Evolutionary conservation across 2,888 invertebrate species (phyloP).

Genomic region (Pandemis cinnamomeana): DNA sequence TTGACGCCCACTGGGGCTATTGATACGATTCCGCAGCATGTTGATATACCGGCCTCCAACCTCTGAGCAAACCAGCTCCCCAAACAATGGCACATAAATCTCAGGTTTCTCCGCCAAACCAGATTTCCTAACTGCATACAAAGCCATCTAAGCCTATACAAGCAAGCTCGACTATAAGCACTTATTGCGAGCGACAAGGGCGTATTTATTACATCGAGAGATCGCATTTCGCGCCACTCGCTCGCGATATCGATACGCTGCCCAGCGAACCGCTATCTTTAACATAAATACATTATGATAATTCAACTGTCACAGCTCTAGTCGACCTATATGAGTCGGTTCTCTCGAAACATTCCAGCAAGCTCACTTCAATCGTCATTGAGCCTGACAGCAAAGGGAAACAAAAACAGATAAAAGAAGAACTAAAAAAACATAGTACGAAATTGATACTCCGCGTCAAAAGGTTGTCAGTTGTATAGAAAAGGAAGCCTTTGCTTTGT

Average conservation of each 20-base stretch:
- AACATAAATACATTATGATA: slow-evolving; percentile 46
- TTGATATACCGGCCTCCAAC: slow-evolving; percentile 7
- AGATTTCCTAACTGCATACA: slow-evolving; percentile 46
- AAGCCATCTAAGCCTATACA: slow-evolving; percentile 24
- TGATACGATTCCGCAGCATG: slow-evolving; percentile 21
- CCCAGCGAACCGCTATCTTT: slow-evolving; percentile 41
- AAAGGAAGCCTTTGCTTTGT: too few species aligned
- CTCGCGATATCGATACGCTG: slow-evolving; percentile 52
- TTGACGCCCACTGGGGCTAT: slow-evolving; percentile 29
- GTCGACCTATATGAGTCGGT: slow-evolving; percentile 32
- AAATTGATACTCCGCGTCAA: too few species aligned
- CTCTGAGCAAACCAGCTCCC: slow-evolving; percentile 47
- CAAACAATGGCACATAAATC: slow-evolving; percentile 47
- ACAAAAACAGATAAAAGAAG: too few species aligned
- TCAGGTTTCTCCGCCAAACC: slow-evolving; percentile 50
- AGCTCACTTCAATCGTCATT: background rate
- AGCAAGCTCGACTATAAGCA: slow-evolving; percentile 31
- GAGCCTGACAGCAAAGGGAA: background rate
- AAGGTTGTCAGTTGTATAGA: too few species aligned
- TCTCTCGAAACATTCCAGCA: slow-evolving; percentile 6
- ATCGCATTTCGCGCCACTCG: slow-evolving; percentile 58
- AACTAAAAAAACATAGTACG: too few species aligned
- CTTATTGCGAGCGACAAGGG: slow-evolving; percentile 58
- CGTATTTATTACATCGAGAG: slow-evolving; percentile 67
- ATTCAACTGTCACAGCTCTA: slow-evolving; percentile 47